Percentiles rank a stretch among this genome's conserved stretches.
These are phyloP conservation scores for Aproaerema taeniolella DNA, from an alignment of 2,888 invertebrate species.

Conservation along the genomic window DNA sequence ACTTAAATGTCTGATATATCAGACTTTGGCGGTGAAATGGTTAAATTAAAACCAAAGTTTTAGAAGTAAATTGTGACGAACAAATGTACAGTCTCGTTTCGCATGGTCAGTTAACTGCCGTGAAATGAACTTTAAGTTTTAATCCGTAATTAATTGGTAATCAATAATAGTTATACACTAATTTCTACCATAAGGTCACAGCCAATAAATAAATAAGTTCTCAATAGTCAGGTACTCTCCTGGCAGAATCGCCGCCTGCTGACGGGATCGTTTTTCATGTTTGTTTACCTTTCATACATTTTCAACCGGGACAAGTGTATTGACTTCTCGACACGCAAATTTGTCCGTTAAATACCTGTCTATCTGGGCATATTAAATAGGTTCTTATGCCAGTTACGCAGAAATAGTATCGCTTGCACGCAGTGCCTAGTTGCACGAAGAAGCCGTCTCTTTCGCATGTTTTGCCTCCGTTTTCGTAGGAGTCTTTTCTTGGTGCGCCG, in stretches of 20 bases:
- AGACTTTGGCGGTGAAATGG: too few species aligned
- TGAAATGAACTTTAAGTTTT: too few species aligned
- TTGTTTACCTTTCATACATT: too few species aligned
- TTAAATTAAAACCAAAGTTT: too few species aligned
- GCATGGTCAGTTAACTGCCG: too few species aligned
- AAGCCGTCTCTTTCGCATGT: slow-evolving; percentile 72
- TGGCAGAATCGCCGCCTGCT: not conserved
- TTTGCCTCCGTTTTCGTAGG: slow-evolving; percentile 36
- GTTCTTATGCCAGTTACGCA: slow-evolving; percentile 74
- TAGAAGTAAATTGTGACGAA: too few species aligned
- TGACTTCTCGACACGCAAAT: slow-evolving; percentile 65
- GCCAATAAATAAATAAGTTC: slow-evolving; percentile 31
- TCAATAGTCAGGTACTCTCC: slow-evolving; percentile 51
- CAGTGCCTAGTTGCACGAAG: slow-evolving; percentile 66
- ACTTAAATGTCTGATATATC: too few species aligned
- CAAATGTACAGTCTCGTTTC: too few species aligned
- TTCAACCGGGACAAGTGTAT: slow-evolving; percentile 69
- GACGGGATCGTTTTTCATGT: not conserved
- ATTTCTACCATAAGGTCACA: slow-evolving; percentile 37
- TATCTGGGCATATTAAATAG: slow-evolving; percentile 59
- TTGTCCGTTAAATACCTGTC: slow-evolving; percentile 76
- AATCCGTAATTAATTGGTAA: too few species aligned
- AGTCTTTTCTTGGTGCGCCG: slow-evolving; percentile 40
- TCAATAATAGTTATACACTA: too few species aligned
- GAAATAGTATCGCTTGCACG: slow-evolving; percentile 75